Evolutionary conservation across 2,797 vertebrate genomes (phyloP).

Genomic region (Acanthis flammea): DNA sequence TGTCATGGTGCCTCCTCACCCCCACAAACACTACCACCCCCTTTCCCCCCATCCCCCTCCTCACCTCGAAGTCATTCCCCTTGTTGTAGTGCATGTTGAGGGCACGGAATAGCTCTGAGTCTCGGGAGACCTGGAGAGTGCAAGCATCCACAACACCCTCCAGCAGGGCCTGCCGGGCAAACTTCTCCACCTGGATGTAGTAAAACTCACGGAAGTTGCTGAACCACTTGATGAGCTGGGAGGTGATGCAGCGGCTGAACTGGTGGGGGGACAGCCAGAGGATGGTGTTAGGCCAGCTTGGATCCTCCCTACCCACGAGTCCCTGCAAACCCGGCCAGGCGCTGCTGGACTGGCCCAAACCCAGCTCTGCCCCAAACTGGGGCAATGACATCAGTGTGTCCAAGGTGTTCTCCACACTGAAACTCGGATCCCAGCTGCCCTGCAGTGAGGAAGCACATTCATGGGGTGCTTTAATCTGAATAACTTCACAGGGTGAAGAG

Average conservation of each 20-base stretch:
- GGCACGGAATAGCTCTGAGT: constrained; percentile 90
- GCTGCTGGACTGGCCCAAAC: not conserved
- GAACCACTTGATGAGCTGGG: constrained; percentile 99
- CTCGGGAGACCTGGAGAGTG: constrained; percentile 83
- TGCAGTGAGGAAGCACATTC: not conserved
- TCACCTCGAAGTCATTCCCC: constrained; percentile 93
- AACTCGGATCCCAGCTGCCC: accelerated
- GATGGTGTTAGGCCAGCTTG: not conserved
- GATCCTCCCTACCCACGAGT: not conserved
- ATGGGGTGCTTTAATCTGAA: not conserved
- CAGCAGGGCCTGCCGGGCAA: constrained; percentile 88
- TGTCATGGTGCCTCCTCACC: not conserved
- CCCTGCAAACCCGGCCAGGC: not conserved
- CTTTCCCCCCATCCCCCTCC: not conserved
- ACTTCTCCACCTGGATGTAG: constrained; percentile 99
- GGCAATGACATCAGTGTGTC: accelerated
- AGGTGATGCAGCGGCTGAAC: constrained; percentile 96
- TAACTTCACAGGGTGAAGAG: not conserved
- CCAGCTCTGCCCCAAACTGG: not conserved
- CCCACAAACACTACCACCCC: not conserved
- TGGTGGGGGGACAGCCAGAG: constrained; percentile 32
- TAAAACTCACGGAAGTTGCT: constrained; percentile 98
- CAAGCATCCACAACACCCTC: constrained; percentile 83
- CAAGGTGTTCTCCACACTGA: accelerated
- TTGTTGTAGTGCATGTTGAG: constrained; percentile 97